phyloP scores from a whole-genome alignment of 2,888 invertebrate species.

The Clivina fossor region DNA sequence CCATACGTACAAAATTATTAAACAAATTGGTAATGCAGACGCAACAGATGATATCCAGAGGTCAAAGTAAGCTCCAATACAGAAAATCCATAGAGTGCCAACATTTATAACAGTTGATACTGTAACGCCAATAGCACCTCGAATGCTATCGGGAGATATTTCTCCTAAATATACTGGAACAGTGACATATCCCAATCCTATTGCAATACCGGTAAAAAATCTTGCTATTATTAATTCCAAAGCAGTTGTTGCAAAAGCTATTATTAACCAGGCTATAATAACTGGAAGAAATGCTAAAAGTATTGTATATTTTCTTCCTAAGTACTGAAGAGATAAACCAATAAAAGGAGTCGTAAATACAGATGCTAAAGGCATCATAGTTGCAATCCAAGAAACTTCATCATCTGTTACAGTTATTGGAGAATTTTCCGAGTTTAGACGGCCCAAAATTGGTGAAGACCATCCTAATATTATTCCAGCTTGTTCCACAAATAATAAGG shows the following conservation, averaged over 20 bases:
- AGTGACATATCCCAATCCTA: constrained; percentile 10
- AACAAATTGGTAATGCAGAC: constrained; percentile 59
- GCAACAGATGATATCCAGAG: constrained; percentile 56
- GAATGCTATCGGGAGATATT: constrained; percentile 24
- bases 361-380: constrained; percentile 62
- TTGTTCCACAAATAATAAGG: too few relatives aligned
- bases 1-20: constrained; percentile 58
- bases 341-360: constrained; percentile 62
- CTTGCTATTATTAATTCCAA: constrained; percentile 58
- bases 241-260: constrained; percentile 59
- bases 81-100: constrained; percentile 60
- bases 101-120: constrained; percentile 60
- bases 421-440: constrained; percentile 45
- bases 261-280: constrained; percentile 60
- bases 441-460: constrained; percentile 57
- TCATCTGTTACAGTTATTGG: constrained; percentile 53
- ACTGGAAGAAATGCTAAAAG: constrained; percentile 60
- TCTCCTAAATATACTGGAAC: constrained; percentile 33
- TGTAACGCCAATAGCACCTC: constrained; percentile 56
- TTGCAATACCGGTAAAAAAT: constrained; percentile 62
- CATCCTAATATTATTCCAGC: constrained; percentile 60
- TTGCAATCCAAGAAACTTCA: constrained; percentile 60
- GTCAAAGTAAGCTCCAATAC: constrained; percentile 59
- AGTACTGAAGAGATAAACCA: constrained; percentile 62
- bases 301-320: constrained; percentile 62